Evolutionary conservation across 1,140 invertebrate genomes (phyloP), one percentile per base, ranked within the genome.

Genomic region (Cotesia vestalis): DNA sequence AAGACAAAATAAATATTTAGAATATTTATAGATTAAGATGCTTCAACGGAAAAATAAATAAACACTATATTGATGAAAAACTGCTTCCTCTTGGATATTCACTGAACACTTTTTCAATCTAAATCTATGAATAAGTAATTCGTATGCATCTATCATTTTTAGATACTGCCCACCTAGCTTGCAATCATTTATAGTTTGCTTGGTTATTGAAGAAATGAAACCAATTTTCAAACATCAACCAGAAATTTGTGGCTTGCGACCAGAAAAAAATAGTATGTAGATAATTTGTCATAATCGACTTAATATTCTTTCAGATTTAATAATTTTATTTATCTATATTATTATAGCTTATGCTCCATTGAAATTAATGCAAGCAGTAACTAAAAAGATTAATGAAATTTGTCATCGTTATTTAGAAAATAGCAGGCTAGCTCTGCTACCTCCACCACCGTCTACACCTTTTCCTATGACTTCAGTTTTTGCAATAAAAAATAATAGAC

Each of bases 401-500:
- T 93, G 92, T 79, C 83, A 88, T 53, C 86, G 90, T 35, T 92
- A 92, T 81, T 83, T 90, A 77, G 90, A 92, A 81, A 91, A 91
- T 79, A 88, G 90, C 51, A 84, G 83, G 73, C 73, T 87, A 46
- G 87, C 86, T 63, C 78, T 91, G 75, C 80, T 89, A 61, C 89
- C 90, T 46, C 89, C 87, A 59, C 88, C 86, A 81, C 86, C 83
- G 79, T 85, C 87, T 73, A 83, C 80, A 61, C 86, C 83, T 76
- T 81, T 87, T 80, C 83, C 87, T 74, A 81, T 87, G 60, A 89
- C 89, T 14, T 88, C 88, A 62, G 88, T 89, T 20, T 89, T 87
- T 80, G 92, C 92, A n/a, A 91, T 92, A 46, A 95, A 92, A 85
- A 96, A 97, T 86, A 89, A 86, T 36, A 87, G 95, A 67, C 88